Conservation (phyloP, 2,113 vertebrate species). For the Galeopterus variegatus region DNA sequence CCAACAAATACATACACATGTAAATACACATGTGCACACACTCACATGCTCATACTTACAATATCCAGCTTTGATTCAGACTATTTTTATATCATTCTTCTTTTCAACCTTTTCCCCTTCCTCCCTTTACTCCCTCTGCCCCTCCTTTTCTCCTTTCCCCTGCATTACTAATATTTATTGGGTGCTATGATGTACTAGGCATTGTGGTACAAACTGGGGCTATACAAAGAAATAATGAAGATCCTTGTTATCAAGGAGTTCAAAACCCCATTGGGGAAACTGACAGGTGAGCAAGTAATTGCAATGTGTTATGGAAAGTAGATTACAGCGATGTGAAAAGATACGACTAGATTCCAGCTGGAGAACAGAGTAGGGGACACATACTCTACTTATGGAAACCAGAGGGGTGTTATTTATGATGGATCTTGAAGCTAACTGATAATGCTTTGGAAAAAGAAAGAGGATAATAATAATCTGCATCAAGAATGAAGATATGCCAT, state of each 20-base stretch:
- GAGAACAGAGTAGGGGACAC: not conserved
- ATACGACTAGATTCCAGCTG: not conserved
- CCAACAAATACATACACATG: fast-evolving
- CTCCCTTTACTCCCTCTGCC: not conserved
- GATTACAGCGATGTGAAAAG: not conserved
- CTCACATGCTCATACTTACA: not conserved
- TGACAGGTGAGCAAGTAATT: not conserved
- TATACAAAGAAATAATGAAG: not conserved
- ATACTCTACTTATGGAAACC: not conserved
- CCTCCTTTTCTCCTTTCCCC: not conserved
- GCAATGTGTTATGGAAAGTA: not conserved
- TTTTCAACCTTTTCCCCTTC: not conserved
- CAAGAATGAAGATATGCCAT: not conserved
- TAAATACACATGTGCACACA: not conserved
- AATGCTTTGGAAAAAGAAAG: constrained; percentile 4
- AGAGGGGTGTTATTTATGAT: not conserved
- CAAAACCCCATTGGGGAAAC: not conserved
- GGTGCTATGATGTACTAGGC: not conserved
- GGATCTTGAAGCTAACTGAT: not conserved
- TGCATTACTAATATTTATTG: not conserved
- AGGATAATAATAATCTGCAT: not conserved
- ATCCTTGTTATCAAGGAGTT: not conserved
- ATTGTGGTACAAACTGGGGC: not conserved
- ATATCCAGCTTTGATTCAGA: not conserved
- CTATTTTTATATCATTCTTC: not conserved